A percentile compares a stretch with the other conserved stretches of the same genome.
phyloP scores from a whole-genome alignment of 2,797 vertebrate genomes.

The Notolabrus celidotus region DNA sequence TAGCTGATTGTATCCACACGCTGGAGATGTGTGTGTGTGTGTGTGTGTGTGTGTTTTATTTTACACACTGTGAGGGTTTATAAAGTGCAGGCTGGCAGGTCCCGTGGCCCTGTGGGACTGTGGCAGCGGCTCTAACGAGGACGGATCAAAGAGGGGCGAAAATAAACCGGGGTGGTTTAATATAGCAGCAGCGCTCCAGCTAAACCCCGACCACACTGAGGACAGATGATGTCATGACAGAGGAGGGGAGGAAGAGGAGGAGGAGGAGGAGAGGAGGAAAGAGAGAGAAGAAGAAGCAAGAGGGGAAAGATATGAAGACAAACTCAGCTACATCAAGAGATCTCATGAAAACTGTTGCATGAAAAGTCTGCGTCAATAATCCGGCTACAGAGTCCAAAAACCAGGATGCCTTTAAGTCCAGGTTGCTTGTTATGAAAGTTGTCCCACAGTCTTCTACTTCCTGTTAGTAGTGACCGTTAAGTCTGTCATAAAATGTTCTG shows the following conservation, averaged over 20 bases:
- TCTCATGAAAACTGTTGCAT: too few relatives aligned
- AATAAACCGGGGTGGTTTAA: conserved; percentile 76
- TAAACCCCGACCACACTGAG: conserved; percentile 74
- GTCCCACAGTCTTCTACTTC: too few relatives aligned
- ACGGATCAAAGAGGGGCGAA: conserved; percentile 71
- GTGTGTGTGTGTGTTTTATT: conserved; percentile 61
- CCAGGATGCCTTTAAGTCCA: too few relatives aligned
- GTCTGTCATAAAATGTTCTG: too few relatives aligned
- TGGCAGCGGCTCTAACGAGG: conserved; percentile 59
- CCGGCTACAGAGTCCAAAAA: too few relatives aligned
- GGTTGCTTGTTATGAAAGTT: too few relatives aligned
- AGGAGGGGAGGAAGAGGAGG: background rate
- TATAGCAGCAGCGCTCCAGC: conserved; percentile 69
- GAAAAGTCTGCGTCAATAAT: too few relatives aligned
- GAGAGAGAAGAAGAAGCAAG: conserved; percentile 27
- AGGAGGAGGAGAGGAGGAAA: conserved; percentile 1
- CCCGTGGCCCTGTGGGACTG: conserved; percentile 54
- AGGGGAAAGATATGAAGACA: conserved; percentile 1
- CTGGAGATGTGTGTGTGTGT: conserved; percentile 13
- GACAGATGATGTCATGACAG: conserved; percentile 75
- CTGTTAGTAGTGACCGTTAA: too few relatives aligned
- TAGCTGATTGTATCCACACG: conserved; percentile 59
- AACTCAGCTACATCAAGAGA: background rate
- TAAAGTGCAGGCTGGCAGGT: conserved; percentile 65
- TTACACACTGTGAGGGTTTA: conserved; percentile 72